phyloP scores from a whole-genome alignment of 2,797 vertebrate genomes.

The Myotis planiceps region DNA sequence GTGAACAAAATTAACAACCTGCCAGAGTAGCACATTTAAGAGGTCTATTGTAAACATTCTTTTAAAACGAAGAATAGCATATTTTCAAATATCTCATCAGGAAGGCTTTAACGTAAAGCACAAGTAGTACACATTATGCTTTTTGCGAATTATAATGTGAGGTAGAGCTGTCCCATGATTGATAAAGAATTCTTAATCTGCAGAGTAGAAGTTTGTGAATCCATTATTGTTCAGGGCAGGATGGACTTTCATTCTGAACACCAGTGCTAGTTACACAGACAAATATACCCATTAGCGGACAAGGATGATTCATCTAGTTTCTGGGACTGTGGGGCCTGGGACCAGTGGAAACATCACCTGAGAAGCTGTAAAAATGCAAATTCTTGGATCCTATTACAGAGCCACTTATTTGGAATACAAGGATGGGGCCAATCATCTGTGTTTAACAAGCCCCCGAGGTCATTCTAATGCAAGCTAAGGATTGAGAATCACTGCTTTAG shows the following conservation, averaged over 20 bases:
- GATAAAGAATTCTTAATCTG: background rate
- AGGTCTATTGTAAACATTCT: background rate
- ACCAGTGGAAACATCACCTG: background rate
- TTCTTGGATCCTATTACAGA: slow-evolving; percentile 15
- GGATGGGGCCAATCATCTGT: background rate
- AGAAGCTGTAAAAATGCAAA: slow-evolving; percentile 25
- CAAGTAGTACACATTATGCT: background rate
- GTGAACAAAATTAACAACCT: background rate
- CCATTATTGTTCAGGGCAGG: background rate
- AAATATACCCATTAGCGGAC: background rate
- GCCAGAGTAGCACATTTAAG: background rate
- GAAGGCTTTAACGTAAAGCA: background rate
- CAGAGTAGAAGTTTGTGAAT: slow-evolving; percentile 2
- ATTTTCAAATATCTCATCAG: background rate
- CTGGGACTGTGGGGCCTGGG: background rate
- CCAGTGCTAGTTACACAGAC: background rate
- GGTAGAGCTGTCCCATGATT: background rate
- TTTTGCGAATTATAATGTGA: slow-evolving; percentile 8
- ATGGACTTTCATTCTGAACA: slow-evolving; percentile 7
- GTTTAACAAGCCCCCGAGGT: slow-evolving; percentile 39
- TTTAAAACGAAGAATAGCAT: background rate
- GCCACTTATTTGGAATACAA: background rate
- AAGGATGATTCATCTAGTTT: background rate
- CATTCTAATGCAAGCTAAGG: background rate
- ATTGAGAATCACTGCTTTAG: slow-evolving; percentile 7